Percentiles rank a stretch among this genome's conserved stretches.
These are phyloP conservation scores for Sturmia bella DNA, from an alignment of 2,888 invertebrate genomes.

Conservation along the genomic window DNA sequence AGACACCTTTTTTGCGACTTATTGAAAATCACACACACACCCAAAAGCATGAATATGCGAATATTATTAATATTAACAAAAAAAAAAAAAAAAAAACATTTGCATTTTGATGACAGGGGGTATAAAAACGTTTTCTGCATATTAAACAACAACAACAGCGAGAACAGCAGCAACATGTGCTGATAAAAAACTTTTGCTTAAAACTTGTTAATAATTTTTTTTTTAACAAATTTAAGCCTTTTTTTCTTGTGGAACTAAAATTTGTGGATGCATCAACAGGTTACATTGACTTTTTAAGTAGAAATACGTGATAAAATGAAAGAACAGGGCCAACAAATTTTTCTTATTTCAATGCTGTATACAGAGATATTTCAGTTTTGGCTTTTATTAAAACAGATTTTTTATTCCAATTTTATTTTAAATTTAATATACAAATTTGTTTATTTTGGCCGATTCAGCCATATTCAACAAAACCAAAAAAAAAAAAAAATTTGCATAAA, in stretches of 20 bases:
- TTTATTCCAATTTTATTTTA: too few species aligned
- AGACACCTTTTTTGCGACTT: neutral
- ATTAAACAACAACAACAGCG: slow-evolving; percentile 18
- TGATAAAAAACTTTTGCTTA: neutral
- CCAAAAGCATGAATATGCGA: neutral
- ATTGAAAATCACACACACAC: too few species aligned
- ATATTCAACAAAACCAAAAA: too few species aligned
- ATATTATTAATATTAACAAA: slow-evolving; percentile 8
- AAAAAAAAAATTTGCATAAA: too few species aligned
- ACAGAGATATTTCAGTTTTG: too few species aligned
- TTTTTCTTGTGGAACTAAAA: neutral
- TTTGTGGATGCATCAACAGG: slow-evolving; percentile 28
- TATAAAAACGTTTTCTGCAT: slow-evolving; percentile 42
- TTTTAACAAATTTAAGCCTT: neutral
- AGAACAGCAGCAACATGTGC: neutral
- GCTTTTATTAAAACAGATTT: too few species aligned
- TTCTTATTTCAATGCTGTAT: too few species aligned
- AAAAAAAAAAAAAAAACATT: slow-evolving; percentile 17
- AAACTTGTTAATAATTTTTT: slow-evolving; percentile 19
- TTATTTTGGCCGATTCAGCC: too few species aligned
- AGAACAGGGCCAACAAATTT: too few species aligned
- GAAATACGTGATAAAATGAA: slow-evolving; percentile 32
- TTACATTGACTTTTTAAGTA: slow-evolving; percentile 47
- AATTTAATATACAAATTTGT: too few species aligned
- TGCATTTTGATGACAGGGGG: slow-evolving; percentile 41